Evolutionary conservation across 2,797 vertebrate genomes (phyloP).

Genomic region (Neoniphon sammara): DNA sequence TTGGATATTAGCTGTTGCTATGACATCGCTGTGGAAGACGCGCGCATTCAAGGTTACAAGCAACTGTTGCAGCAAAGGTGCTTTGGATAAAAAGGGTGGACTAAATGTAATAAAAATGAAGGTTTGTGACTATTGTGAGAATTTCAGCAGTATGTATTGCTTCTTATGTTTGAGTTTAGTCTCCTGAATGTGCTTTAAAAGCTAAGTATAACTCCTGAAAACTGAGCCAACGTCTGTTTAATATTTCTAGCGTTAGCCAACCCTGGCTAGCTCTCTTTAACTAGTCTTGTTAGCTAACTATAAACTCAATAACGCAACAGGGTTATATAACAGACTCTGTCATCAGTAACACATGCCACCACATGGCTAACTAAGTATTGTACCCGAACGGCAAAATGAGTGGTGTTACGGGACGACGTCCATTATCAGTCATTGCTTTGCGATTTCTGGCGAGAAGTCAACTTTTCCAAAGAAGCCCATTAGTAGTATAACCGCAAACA

Average conservation of each 20-base stretch:
- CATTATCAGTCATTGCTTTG: too few relatives aligned
- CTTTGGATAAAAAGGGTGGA: slow-evolving; percentile 17
- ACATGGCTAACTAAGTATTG: too few relatives aligned
- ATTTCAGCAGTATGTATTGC: neutral
- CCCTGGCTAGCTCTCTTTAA: neutral
- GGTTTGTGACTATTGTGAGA: slow-evolving; percentile 54
- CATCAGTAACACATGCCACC: too few relatives aligned
- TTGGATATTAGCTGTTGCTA: slow-evolving; percentile 73
- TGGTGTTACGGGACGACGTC: too few relatives aligned
- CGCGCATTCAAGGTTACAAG: slow-evolving; percentile 73
- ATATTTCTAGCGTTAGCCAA: neutral
- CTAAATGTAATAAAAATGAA: slow-evolving; percentile 71
- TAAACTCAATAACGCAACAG: too few relatives aligned
- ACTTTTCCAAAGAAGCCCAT: too few relatives aligned
- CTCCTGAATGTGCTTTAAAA: neutral
- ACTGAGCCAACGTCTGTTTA: slow-evolving; percentile 1
- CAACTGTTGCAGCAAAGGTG: slow-evolving; percentile 22
- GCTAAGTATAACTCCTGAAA: slow-evolving; percentile 17
- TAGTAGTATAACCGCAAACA: too few relatives aligned
- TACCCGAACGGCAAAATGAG: too few relatives aligned
- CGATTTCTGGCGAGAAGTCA: too few relatives aligned
- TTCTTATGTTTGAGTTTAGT: neutral
- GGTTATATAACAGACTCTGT: too few relatives aligned
- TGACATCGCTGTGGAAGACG: slow-evolving; percentile 78
- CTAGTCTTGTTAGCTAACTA: neutral